A percentile compares a stretch with the other conserved stretches of the same genome.
Evolutionary conservation across 2,113 vertebrate genomes (phyloP).

Genomic region (Erinaceus europaeus): DNA sequence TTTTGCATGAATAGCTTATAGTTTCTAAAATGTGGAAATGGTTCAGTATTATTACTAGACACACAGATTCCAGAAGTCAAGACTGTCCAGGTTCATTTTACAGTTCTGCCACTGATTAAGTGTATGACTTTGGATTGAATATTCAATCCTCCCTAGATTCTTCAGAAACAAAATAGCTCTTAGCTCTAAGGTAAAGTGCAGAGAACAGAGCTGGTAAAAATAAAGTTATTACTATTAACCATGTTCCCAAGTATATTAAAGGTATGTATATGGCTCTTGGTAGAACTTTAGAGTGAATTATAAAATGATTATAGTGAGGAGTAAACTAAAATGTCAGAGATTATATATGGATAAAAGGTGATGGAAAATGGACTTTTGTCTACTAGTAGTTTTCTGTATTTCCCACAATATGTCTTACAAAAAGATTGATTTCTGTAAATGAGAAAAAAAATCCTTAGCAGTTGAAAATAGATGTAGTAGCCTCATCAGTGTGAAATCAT

Average conservation of each 20-base stretch:
- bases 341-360: not conserved
- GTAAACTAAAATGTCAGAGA: not conserved
- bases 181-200: not conserved
- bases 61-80: constrained; percentile 27
- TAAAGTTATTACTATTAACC: not conserved
- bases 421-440: constrained; percentile 19
- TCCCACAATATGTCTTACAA: constrained; percentile 7
- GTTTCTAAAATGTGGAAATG: not conserved
- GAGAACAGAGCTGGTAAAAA: not conserved
- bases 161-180: constrained; percentile 12
- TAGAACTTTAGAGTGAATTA: not conserved
- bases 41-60: constrained; percentile 16
- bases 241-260: constrained; percentile 22
- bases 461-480: not conserved
- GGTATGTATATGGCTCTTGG: not conserved
- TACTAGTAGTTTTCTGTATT: not conserved
- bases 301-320: not conserved
- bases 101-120: constrained; percentile 24
- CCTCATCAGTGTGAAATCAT: not conserved
- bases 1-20: not conserved
- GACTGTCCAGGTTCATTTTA: constrained; percentile 2
- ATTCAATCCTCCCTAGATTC: not conserved
- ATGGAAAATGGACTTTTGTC: constrained; percentile 2
- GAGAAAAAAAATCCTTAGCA: not conserved
- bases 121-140: not conserved